Evolutionary conservation across 2,113 vertebrate species (phyloP).

Genomic region (Caracal caracal): DNA sequence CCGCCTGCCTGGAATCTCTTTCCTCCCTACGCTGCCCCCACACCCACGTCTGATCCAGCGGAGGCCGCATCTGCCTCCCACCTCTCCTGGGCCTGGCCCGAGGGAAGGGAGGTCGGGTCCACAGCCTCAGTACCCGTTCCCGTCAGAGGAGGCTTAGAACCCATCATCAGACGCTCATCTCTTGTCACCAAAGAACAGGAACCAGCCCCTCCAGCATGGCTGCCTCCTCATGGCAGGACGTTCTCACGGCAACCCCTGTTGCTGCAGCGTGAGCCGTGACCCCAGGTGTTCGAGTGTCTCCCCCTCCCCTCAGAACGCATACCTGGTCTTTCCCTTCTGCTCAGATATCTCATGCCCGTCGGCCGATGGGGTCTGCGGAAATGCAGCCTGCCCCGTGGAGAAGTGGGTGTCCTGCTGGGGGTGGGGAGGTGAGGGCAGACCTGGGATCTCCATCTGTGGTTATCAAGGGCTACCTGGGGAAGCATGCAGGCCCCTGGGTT

Average conservation of each 20-base stretch:
- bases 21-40: too few species aligned
- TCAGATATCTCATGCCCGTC: fast-evolving
- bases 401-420: neutral
- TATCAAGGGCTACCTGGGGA: neutral
- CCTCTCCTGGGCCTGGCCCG: fast-evolving
- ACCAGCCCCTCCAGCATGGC: neutral
- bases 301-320: neutral
- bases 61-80: neutral
- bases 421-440: neutral
- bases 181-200: neutral
- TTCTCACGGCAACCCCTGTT: neutral
- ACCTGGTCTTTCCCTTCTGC: neutral
- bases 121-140: neutral
- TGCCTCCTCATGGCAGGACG: neutral
- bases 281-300: neutral
- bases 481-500: neutral
- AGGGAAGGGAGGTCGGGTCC: neutral
- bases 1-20: neutral
- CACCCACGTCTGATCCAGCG: fast-evolving
- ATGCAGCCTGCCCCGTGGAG: neutral
- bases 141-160: neutral
- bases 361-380: neutral
- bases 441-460: neutral
- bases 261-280: neutral
- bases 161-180: neutral